Conservation (phyloP, 2,113 vertebrate species). For the Amblyornis subalaris region DNA sequence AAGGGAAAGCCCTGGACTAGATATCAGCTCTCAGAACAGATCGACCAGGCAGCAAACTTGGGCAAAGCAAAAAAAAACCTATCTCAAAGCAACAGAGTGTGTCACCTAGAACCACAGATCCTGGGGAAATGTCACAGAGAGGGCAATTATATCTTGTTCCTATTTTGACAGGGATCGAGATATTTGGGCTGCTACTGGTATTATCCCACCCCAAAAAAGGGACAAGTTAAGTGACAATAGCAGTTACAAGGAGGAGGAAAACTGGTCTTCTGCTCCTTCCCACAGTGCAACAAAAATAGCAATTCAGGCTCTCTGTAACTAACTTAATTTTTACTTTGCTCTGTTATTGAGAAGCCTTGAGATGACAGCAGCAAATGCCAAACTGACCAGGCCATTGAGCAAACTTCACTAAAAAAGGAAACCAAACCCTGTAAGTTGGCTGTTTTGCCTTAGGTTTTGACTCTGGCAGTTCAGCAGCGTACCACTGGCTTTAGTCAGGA, state of each 20-base stretch:
- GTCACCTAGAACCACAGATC: not conserved
- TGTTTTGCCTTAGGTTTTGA: not conserved
- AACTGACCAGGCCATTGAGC: not conserved
- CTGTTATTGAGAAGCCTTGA: not conserved
- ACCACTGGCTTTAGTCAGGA: not conserved
- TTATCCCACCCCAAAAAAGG: not conserved
- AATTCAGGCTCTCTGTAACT: not conserved
- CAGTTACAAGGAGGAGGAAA: not conserved
- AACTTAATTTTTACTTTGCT: slow-evolving; percentile 9
- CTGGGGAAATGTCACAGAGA: not conserved
- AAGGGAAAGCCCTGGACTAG: not conserved
- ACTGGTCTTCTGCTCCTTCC: not conserved
- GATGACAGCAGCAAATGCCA: not conserved
- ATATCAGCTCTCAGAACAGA: not conserved
- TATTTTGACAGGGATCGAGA: not conserved
- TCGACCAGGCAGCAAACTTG: not conserved
- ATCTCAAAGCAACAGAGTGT: not conserved
- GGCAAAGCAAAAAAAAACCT: not conserved
- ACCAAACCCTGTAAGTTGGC: not conserved
- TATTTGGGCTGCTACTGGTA: not conserved
- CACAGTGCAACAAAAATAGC: not conserved
- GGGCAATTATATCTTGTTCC: not conserved
- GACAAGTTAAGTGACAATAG: not conserved
- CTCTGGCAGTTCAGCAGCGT: not conserved
- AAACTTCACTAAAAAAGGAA: slow-evolving; percentile 32